Evolutionary conservation across 2,888 invertebrate species (phyloP).

Genomic region (Strigamia transsilvanica): DNA sequence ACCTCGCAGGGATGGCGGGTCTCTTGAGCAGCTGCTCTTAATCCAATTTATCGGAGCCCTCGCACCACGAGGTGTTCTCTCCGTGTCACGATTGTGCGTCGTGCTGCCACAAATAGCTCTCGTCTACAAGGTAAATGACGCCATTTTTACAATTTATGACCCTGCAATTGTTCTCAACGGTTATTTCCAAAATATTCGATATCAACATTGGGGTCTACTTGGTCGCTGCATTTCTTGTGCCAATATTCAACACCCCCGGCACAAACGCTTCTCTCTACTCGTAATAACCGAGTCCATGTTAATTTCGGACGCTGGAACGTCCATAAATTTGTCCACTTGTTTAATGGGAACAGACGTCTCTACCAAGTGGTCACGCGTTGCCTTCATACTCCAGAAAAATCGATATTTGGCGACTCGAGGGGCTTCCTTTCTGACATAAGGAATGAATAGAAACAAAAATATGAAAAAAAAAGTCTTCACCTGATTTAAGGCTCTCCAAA

Average conservation of each 20-base stretch:
- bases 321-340: constrained; percentile 18
- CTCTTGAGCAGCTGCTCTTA: constrained; percentile 52
- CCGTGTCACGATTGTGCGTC: constrained; percentile 10
- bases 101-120: constrained; percentile 35
- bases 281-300: constrained; percentile 20
- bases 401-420: constrained; percentile 36
- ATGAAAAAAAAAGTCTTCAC: constrained; percentile 20
- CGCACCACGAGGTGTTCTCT: constrained; percentile 37
- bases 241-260: constrained; percentile 14
- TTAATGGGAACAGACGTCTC: constrained; percentile 18
- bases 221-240: constrained; percentile 15
- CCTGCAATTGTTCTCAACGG: constrained; percentile 35
- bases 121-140: constrained; percentile 49
- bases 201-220: constrained; percentile 28
- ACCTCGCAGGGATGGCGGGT: constrained; percentile 48
- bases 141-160: constrained; percentile 50
- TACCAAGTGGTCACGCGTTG: constrained; percentile 26
- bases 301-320: constrained; percentile 20
- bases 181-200: constrained; percentile 51
- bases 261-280: not conserved
- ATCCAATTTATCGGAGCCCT: constrained; percentile 51
- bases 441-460: constrained; percentile 22
- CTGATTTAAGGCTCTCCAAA: constrained; percentile 3
- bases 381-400: constrained; percentile 28
- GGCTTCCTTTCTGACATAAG: constrained; percentile 22